phyloP scores from a whole-genome alignment of 2,888 invertebrate species.

The Lampropteryx suffumata region DNA sequence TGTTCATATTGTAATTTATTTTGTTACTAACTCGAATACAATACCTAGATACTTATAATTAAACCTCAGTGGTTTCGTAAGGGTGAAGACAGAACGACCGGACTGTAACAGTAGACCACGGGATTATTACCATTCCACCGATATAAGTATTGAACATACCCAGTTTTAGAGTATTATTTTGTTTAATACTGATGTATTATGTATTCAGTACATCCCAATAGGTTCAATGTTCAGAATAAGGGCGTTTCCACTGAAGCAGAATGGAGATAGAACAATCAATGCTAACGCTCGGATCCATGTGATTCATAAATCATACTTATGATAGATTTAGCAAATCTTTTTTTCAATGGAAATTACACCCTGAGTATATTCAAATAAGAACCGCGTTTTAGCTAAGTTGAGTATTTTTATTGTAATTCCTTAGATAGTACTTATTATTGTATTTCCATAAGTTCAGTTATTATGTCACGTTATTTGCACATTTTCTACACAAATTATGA shows the following conservation, averaged over 20 bases:
- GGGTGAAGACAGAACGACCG: too few species aligned
- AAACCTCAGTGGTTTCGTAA: neutral
- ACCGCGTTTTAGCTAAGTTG: neutral
- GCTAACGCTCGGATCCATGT: too few species aligned
- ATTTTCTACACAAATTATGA: constrained; percentile 76
- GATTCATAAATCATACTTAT: too few species aligned
- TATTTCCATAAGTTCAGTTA: constrained; percentile 63
- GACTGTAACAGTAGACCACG: neutral
- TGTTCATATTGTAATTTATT: constrained; percentile 60
- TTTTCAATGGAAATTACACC: too few species aligned
- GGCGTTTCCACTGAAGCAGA: too few species aligned
- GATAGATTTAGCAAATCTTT: too few species aligned
- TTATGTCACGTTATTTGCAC: constrained; percentile 75
- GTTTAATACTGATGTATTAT: constrained; percentile 28
- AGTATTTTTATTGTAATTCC: constrained; percentile 42
- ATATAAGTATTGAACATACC: constrained; percentile 65
- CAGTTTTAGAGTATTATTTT: constrained; percentile 71
- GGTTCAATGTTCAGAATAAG: constrained; percentile 9
- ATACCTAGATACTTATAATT: constrained; percentile 25
- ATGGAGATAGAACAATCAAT: too few species aligned
- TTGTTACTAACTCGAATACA: constrained; percentile 68
- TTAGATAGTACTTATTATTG: constrained; percentile 53
- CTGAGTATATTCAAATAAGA: neutral
- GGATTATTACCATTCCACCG: constrained; percentile 72
- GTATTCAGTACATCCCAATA: constrained; percentile 5